Evolutionary conservation across 2,113 vertebrate genomes (phyloP).

Genomic region (Phainopepla nitens): DNA sequence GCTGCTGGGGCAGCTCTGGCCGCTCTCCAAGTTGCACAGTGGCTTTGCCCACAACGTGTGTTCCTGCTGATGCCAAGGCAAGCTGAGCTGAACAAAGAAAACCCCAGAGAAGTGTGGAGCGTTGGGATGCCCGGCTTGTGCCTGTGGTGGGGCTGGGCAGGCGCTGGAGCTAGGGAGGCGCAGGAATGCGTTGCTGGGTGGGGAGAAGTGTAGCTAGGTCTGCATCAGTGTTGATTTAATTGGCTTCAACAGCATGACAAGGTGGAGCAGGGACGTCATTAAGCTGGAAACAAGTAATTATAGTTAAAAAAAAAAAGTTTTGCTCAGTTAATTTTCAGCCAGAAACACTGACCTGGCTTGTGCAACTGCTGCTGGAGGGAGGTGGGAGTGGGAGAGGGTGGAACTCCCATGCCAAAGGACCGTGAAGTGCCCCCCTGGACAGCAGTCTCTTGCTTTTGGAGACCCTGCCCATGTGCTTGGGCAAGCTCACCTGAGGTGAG

Average conservation of each 20-base stretch:
- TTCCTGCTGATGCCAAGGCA: background rate
- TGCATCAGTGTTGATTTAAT: background rate
- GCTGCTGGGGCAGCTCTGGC: background rate
- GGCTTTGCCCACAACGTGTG: accelerated
- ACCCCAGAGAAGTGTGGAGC: accelerated
- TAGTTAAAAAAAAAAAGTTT: background rate
- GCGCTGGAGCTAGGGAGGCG: background rate
- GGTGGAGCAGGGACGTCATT: conserved; percentile 19
- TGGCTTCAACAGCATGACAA: background rate
- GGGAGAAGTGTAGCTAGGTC: background rate
- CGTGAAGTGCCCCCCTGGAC: background rate
- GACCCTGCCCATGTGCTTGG: background rate
- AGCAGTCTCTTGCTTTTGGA: background rate
- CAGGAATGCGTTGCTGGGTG: background rate
- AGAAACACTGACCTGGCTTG: background rate
- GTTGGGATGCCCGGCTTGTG: accelerated
- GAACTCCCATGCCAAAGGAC: accelerated
- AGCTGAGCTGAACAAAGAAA: background rate
- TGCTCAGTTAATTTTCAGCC: background rate
- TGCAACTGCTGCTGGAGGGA: background rate
- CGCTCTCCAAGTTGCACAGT: background rate
- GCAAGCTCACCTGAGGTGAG: background rate
- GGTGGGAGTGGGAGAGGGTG: background rate
- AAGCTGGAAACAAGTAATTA: conserved; percentile 26
- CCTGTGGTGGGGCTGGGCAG: background rate